Base-by-base conservation (phyloP, 2,888 invertebrate genomes). In the Drymonia ruficornis region DNA sequence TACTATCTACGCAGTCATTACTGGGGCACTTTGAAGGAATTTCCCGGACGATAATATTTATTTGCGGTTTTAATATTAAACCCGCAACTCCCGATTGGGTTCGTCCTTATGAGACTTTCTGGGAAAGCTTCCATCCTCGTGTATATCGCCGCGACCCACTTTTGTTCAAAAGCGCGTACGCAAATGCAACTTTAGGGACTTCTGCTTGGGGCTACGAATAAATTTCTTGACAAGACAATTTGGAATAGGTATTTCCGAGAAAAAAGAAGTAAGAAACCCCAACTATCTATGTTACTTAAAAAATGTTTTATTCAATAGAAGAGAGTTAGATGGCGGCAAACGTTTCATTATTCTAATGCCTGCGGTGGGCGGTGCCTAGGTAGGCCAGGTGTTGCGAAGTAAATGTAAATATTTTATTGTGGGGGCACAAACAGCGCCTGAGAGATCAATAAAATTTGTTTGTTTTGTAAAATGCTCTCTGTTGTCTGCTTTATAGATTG, bases 361-460 rank as follows among this genome's bases (percentile, higher is more conserved):
- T 83, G 83, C 72, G 81, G 83, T 80, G 77, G 80, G 82, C 72
- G 80, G 71, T 74, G 73, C 76, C 81, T 82, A 78, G 79, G 76
- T 79, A 84, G 81, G 79, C 83, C 87, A 89, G 89, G 89, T 89
- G 88, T 81, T 86, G 83, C 85, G 77, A 84, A 91, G 89, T 88
- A 89, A 88, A 91, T 87, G 90, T 91, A 90, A 92, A 92, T 91
- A 91, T 90, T 91, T 89, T 87, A 91, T 89, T 89, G 87, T 87
- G 81, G 83, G 80, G 84, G 86, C 76, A 84, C 87, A 89, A 91
- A 92, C 89, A 88, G 81, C 84, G 87, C 92, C 91, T 84, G 83
- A 70, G 92, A 91, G 92, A 91, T 91, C 92, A 91, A 91, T 92
- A 91, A 91, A 91, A 91, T 91, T 91, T 90, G 91, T 91, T 91